phyloP scores from a whole-genome alignment of 1,140 invertebrate genomes.

The Papilio machaon region DNA sequence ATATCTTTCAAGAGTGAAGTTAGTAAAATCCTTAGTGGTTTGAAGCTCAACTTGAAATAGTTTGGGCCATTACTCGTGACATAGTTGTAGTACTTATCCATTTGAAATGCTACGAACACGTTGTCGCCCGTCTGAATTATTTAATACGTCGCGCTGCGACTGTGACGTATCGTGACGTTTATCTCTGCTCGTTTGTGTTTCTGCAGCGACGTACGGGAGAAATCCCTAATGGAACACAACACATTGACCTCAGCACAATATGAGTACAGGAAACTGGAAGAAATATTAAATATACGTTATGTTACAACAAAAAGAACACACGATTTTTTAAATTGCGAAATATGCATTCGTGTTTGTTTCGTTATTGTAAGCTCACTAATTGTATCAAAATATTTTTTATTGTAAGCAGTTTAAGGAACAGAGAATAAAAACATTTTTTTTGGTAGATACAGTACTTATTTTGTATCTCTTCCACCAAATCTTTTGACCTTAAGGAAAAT shows the following conservation, averaged over 20 bases:
- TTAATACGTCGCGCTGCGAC: slow-evolving; percentile 35
- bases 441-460: no score
- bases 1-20: not conserved
- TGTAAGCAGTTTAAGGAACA: no score
- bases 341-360: no score
- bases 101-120: slow-evolving; percentile 30
- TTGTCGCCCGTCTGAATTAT: slow-evolving; percentile 29
- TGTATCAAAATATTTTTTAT: no score
- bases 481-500: no score
- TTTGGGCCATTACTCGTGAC: slow-evolving; percentile 1
- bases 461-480: no score
- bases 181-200: slow-evolving; percentile 18
- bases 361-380: no score
- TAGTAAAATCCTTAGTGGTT: not conserved
- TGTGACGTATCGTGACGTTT: slow-evolving; percentile 37
- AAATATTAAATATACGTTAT: not conserved
- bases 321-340: no score
- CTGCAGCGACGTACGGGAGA: not conserved
- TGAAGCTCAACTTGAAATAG: slow-evolving; percentile 7
- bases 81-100: slow-evolving; percentile 28
- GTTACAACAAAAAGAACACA: no score
- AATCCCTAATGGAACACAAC: slow-evolving; percentile 14
- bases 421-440: no score
- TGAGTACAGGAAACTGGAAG: not conserved
- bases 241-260: not conserved